These are phyloP conservation scores for Columba janthina DNA, from an alignment of 2,113 vertebrate genomes.

Conservation along the genomic window DNA sequence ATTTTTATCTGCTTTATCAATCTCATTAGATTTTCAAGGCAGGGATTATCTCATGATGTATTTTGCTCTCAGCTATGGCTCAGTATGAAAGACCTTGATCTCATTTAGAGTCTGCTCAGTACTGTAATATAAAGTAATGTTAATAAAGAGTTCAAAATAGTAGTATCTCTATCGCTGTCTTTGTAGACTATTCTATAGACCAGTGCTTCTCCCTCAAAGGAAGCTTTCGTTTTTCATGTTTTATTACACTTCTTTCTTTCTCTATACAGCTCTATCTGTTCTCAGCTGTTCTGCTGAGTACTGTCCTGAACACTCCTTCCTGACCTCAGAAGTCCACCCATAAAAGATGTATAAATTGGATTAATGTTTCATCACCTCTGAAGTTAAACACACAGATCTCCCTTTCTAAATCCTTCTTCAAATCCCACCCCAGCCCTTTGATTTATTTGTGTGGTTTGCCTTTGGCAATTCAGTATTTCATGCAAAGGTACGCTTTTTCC, in stretches of 20 bases:
- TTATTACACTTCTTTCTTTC: background rate
- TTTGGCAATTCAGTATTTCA: background rate
- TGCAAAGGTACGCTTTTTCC: background rate
- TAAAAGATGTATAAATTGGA: conserved; percentile 12
- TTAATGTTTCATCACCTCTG: conserved; percentile 37
- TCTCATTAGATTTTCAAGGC: background rate
- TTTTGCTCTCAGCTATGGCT: background rate
- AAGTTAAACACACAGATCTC: conserved; percentile 18
- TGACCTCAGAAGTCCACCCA: background rate
- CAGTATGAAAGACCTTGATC: background rate
- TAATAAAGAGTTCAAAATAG: background rate
- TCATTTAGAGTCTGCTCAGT: background rate
- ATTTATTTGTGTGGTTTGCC: background rate
- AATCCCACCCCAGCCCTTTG: background rate
- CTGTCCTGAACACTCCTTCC: background rate
- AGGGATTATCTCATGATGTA: background rate
- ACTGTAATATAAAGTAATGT: background rate
- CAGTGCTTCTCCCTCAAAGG: background rate
- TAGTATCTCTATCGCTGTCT: background rate
- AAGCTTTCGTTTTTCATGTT: background rate
- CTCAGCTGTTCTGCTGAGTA: background rate
- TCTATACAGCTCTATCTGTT: background rate
- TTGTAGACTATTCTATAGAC: background rate
- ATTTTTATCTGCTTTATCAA: background rate
- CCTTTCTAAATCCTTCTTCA: background rate